Evolutionary conservation across 2,888 invertebrate genomes (phyloP).

Genomic region (Harpagoxenus sublaevis): DNA sequence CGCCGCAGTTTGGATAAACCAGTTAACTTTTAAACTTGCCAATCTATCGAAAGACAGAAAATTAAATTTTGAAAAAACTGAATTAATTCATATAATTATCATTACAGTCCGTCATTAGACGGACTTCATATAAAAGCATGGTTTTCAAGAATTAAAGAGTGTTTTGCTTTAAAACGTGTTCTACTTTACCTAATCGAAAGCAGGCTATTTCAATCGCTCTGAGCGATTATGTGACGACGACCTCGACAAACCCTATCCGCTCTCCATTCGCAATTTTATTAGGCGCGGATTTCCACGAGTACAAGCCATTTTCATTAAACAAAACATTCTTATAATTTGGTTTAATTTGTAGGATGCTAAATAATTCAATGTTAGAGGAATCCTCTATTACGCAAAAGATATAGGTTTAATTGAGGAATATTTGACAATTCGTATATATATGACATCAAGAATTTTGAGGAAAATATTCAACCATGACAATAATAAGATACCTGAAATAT

Average conservation of each 20-base stretch:
- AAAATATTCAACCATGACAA: no score
- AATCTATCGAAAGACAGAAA: neutral
- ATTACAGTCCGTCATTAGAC: neutral
- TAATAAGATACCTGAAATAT: no score
- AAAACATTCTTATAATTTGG: neutral
- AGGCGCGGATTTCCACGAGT: slow-evolving; percentile 67
- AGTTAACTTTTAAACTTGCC: neutral
- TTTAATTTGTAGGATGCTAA: no score
- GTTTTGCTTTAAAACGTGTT: slow-evolving; percentile 10
- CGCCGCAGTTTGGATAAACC: neutral
- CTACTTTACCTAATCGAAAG: slow-evolving; percentile 61
- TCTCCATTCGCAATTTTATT: slow-evolving; percentile 72
- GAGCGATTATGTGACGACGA: slow-evolving; percentile 65
- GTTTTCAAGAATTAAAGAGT: neutral
- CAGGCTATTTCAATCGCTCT: slow-evolving; percentile 50
- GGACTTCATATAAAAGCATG: neutral
- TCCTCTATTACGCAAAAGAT: neutral
- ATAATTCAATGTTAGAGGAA: neutral
- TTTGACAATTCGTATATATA: neutral
- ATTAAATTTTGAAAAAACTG: neutral
- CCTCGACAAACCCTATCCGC: slow-evolving; percentile 81
- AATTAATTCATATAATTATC: neutral
- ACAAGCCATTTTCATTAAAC: slow-evolving; percentile 60
- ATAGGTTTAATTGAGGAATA: neutral
- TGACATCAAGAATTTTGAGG: no score